phyloP scores from a whole-genome alignment of 2,797 vertebrate species.

The Meda fulgida region DNA sequence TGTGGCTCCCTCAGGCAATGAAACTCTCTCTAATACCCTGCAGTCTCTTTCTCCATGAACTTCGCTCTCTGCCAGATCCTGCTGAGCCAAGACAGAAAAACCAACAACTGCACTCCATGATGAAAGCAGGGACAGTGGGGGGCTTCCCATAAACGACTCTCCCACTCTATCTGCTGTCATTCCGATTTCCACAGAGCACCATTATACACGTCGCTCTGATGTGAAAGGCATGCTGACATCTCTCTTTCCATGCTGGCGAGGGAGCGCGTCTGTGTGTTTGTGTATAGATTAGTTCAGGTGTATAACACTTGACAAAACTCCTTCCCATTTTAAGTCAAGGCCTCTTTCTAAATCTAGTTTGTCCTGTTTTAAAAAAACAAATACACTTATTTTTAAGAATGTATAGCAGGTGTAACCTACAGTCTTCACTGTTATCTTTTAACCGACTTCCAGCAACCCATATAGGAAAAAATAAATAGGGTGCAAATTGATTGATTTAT shows the following conservation, averaged over 20 bases:
- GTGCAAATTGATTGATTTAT: not conserved
- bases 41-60: conserved; percentile 69
- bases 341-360: conserved; percentile 58
- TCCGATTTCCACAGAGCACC: conserved; percentile 59
- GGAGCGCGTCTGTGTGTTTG: conserved; percentile 1
- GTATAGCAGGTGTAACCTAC: not conserved
- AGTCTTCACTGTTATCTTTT: conserved; percentile 19
- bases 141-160: conserved; percentile 47
- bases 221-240: conserved; percentile 58
- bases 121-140: conserved; percentile 70
- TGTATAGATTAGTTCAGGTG: conserved; percentile 28
- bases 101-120: conserved; percentile 75
- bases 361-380: conserved; percentile 5
- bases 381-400: not conserved
- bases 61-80: conserved; percentile 70
- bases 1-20: conserved; percentile 52
- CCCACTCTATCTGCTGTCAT: conserved; percentile 62
- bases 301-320: conserved; percentile 7
- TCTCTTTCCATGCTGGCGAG: conserved; percentile 47
- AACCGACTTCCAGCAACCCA: conserved; percentile 13
- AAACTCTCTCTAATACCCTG: conserved; percentile 58
- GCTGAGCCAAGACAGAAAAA: conserved; percentile 77
- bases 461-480: not conserved
- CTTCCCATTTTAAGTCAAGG: not conserved
- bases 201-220: conserved; percentile 61